Percentiles rank a stretch among this genome's conserved stretches.
These are phyloP conservation scores for Cyprinus carpio DNA, from an alignment of 2,113 vertebrate species.

Conservation along the genomic window DNA sequence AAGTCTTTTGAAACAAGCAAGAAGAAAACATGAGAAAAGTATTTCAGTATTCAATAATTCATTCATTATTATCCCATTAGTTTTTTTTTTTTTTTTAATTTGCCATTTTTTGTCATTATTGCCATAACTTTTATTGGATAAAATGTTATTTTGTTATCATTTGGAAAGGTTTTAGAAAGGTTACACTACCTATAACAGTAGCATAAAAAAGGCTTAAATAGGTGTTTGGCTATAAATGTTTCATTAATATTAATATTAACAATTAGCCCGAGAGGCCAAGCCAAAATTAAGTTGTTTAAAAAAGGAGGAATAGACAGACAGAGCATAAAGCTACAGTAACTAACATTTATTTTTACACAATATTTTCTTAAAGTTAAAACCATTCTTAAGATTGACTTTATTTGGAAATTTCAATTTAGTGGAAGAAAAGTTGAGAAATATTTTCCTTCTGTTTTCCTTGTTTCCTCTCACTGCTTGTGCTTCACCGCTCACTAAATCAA, in stretches of 20 bases:
- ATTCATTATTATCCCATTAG: neutral
- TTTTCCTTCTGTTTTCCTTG: slow-evolving; percentile 50
- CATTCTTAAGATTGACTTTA: no score
- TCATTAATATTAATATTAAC: neutral
- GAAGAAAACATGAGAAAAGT: slow-evolving; percentile 76
- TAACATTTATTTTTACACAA: no score
- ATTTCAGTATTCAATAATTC: neutral
- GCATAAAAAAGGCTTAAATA: neutral
- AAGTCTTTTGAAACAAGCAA: slow-evolving; percentile 73
- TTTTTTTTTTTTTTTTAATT: neutral
- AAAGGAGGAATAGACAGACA: neutral
- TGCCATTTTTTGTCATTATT: neutral
- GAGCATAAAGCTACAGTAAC: no score
- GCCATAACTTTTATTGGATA: neutral
- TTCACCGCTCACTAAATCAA: slow-evolving; percentile 57
- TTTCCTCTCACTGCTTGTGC: slow-evolving; percentile 62
- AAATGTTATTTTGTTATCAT: neutral
- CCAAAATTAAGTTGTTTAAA: neutral
- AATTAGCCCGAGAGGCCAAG: neutral
- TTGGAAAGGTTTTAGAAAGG: neutral
- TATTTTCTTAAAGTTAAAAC: no score
- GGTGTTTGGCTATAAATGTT: neutral
- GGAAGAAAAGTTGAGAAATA: neutral
- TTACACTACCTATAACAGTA: neutral
- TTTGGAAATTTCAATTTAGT: no score